These are phyloP conservation scores for Microdon myrmicae DNA, from an alignment of 2,888 invertebrate species.

Conservation along the genomic window DNA sequence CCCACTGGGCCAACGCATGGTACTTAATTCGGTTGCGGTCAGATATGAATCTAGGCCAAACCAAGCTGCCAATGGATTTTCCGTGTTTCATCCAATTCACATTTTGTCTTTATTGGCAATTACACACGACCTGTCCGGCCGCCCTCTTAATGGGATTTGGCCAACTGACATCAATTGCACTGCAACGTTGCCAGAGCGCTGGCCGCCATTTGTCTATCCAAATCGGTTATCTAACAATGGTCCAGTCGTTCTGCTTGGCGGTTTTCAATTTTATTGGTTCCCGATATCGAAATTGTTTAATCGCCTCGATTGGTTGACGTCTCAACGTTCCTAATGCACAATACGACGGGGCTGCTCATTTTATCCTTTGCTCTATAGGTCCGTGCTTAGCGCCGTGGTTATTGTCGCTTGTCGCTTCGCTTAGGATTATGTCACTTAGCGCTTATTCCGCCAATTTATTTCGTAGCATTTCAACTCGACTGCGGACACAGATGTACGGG, in stretches of 20 bases:
- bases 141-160: conserved; percentile 33
- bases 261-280: conserved; percentile 47
- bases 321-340: conserved; percentile 13
- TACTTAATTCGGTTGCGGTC: conserved; percentile 39
- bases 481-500: neutral
- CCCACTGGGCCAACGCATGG: too few species aligned
- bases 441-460: conserved; percentile 36
- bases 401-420: conserved; percentile 17
- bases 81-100: conserved; percentile 17
- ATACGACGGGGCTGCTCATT: conserved; percentile 11
- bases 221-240: conserved; percentile 51
- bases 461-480: conserved; percentile 12
- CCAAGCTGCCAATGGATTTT: conserved; percentile 41
- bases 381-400: conserved; percentile 16
- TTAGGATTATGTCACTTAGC: conserved; percentile 35
- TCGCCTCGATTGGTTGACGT: conserved; percentile 39
- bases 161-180: conserved; percentile 25
- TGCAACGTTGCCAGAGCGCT: conserved; percentile 2
- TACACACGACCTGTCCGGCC: conserved; percentile 25
- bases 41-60: conserved; percentile 40
- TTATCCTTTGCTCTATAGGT: conserved; percentile 15
- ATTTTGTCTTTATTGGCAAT: conserved; percentile 1
- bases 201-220: conserved; percentile 21
- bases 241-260: conserved; percentile 50
- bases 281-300: conserved; percentile 49